Evolutionary conservation across 2,888 invertebrate genomes (phyloP).

Genomic region (Cancer borealis): DNA sequence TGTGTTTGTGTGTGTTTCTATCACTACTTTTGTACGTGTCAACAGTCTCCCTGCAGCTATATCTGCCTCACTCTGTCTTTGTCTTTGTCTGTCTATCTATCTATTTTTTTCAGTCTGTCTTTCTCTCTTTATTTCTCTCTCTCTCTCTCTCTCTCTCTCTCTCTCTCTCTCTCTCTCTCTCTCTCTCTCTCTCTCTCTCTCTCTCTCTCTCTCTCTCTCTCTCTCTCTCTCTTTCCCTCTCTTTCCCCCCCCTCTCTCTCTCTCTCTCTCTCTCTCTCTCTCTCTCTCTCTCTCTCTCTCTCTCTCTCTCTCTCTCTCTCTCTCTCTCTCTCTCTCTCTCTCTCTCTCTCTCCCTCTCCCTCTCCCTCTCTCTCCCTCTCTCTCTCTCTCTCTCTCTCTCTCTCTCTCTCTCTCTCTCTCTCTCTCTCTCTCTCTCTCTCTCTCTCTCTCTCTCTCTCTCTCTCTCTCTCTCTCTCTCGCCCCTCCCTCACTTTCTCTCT

Average conservation of each 20-base stretch:
- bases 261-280: no score
- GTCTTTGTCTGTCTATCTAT: not conserved
- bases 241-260: not conserved
- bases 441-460: no score
- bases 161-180: not conserved
- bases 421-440: no score
- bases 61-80: not conserved
- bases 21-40: constrained; percentile 3
- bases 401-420: no score
- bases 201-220: constrained; percentile 23
- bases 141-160: not conserved
- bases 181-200: not conserved
- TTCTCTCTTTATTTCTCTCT: not conserved
- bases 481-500: no score
- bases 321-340: no score
- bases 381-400: no score
- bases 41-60: not conserved
- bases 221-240: not conserved
- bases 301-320: no score
- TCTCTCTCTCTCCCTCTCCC: no score
- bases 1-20: constrained; percentile 29
- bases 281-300: no score
- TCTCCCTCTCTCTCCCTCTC: no score
- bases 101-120: not conserved
- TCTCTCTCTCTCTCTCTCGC: no score